Percentiles rank a stretch among this genome's conserved stretches.
These are phyloP conservation scores for Philotrypesis tridentata DNA, from an alignment of 1,140 invertebrate genomes.

Conservation along the genomic window DNA sequence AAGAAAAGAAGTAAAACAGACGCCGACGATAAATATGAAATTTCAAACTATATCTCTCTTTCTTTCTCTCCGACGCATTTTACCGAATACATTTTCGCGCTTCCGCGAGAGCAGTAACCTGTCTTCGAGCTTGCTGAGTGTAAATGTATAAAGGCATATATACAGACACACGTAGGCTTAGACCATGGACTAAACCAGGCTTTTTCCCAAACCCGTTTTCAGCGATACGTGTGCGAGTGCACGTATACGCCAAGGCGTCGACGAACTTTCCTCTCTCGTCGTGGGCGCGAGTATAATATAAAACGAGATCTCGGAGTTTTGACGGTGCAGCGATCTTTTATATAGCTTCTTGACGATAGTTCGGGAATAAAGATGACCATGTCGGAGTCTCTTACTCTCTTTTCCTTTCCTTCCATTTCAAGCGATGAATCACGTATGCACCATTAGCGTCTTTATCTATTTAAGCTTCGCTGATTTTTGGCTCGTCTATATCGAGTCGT, in stretches of 20 bases:
- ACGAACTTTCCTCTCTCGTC: background rate
- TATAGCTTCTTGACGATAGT: background rate
- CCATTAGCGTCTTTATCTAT: background rate
- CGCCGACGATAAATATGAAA: background rate
- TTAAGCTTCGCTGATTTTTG: background rate
- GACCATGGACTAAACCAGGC: background rate
- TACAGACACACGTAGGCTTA: background rate
- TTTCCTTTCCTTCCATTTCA: background rate
- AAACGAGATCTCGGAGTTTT: background rate
- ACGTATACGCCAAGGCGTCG: background rate
- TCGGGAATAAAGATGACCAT: background rate
- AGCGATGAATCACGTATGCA: background rate
- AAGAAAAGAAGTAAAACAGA: background rate
- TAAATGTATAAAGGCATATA: no score
- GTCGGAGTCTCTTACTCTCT: background rate
- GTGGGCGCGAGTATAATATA: background rate
- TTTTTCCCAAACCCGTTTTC: constrained; percentile 39
- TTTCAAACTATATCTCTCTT: background rate
- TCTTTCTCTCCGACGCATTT: background rate
- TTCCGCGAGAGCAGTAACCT: background rate
- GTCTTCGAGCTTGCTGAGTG: background rate
- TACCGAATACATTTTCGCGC: background rate
- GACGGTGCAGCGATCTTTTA: background rate
- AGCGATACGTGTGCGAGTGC: background rate
- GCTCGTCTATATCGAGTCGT: background rate